phyloP scores from a whole-genome alignment of 2,113 vertebrate genomes.

The Lycaon pictus region DNA sequence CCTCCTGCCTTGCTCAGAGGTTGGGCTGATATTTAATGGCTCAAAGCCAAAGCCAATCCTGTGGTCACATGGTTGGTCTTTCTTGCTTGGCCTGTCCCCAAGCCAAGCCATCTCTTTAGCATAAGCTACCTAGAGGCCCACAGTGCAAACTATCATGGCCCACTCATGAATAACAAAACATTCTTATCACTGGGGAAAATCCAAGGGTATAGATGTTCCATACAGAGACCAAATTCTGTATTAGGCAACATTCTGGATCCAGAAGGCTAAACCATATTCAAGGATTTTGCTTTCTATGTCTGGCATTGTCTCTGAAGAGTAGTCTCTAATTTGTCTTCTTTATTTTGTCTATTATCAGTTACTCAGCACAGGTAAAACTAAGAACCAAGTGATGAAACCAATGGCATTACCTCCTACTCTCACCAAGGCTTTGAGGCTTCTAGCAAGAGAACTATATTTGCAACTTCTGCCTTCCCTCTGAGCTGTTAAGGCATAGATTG shows the following conservation, averaged over 20 bases:
- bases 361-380: neutral
- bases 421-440: neutral
- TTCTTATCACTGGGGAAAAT: neutral
- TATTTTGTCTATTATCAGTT: neutral
- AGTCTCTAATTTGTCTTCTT: conserved; percentile 21
- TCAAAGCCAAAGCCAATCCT: neutral
- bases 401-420: neutral
- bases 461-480: neutral
- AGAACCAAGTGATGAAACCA: neutral
- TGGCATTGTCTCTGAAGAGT: neutral
- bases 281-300: neutral
- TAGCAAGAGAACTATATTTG: neutral
- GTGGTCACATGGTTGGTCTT: neutral
- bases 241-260: neutral
- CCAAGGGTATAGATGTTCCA: neutral
- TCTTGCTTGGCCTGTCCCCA: neutral
- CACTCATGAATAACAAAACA: neutral
- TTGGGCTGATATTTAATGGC: neutral
- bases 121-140: neutral
- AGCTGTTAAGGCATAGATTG: neutral
- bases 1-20: neutral
- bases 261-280: neutral
- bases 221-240: neutral
- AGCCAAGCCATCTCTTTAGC: neutral
- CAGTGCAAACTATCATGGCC: neutral